Evolutionary conservation across 2,888 invertebrate species (phyloP), one percentile per base, ranked within the genome.

Genomic region (Nemotelus pantherinus): DNA sequence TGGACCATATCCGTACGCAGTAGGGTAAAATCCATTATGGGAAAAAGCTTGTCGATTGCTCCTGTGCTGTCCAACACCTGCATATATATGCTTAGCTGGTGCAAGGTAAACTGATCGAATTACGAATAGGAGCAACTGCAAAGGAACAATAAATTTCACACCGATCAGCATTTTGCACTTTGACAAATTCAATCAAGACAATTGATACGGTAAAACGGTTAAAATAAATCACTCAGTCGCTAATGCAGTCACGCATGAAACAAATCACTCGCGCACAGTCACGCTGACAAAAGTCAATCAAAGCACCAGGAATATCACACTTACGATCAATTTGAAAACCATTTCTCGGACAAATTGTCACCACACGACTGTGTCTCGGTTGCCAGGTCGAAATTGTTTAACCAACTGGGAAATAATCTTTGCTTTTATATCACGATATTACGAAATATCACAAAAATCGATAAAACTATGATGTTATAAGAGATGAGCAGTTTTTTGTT

Each of bases 371-470:
- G 48, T 9, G 48, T 58, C 45, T 5, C 25, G 41, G 63, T 48
- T 63, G 5, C 25, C 63, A 41, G 25, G 70, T 9, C n/a, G 3
- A 53, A 70, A 70, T 41, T 48, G 63, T 74, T 57, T 44, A 74
- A 60, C 50, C 41, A 74, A 74, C 74, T 74, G 74, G 74, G 6
- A n/a, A 63, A 63, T 5, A 48, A 39, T 48, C 50, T 74, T 57
- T 44, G 74, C 60, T 74, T 74, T 74, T 74, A 74, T 74, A 74
- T 74, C 74, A 60, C 74, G 43, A 44, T 41, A 74, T 60, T 74
- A 74, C 63, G 74, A 74, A 74, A 74, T 74, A 41, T n/a, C 74
- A 60, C 39, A 41, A 55, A 70, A 70, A 55, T 55, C 70, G 41
- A 70, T 70, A 53, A 70, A 68, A 50, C 25, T 67, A 25, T 7